Percentiles rank a stretch among this genome's conserved stretches.
phyloP scores from a whole-genome alignment of 2,888 invertebrate genomes.

The Dascillus cervinus region DNA sequence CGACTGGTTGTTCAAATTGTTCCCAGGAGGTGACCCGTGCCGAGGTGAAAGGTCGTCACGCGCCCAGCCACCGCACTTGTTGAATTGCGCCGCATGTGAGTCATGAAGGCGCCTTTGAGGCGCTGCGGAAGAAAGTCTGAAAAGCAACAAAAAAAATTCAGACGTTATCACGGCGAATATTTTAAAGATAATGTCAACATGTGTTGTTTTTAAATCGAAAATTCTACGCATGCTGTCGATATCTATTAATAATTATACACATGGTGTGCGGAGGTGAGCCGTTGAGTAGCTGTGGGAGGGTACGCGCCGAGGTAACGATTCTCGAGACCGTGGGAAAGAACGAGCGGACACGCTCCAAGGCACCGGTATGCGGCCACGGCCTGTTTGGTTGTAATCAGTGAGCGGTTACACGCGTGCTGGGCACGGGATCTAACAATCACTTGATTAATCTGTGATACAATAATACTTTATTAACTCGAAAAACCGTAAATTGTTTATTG shows the following conservation, averaged over 20 bases:
- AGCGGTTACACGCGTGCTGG: constrained; percentile 34
- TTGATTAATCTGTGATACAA: constrained; percentile 16
- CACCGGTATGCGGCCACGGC: constrained; percentile 31
- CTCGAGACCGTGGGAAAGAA: constrained; percentile 37
- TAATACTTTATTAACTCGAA: too few species aligned
- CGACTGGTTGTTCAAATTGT: constrained; percentile 16
- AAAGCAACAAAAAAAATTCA: too few species aligned
- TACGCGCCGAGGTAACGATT: constrained; percentile 24
- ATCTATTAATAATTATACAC: constrained; percentile 14
- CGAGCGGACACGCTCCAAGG: constrained; percentile 31
- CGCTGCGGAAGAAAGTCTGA: too few species aligned
- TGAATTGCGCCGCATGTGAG: too few species aligned
- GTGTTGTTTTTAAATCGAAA: too few species aligned
- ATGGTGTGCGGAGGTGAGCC: constrained; percentile 9
- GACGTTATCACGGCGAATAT: too few species aligned
- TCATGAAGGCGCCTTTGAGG: too few species aligned
- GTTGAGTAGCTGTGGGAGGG: constrained; percentile 4
- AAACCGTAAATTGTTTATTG: too few species aligned
- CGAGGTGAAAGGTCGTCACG: constrained; percentile 32
- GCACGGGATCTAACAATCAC: constrained; percentile 27
- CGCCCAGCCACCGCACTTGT: constrained; percentile 23
- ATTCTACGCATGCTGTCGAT: constrained; percentile 9
- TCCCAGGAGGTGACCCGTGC: constrained; percentile 34
- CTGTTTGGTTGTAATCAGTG: constrained; percentile 26
- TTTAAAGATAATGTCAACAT: too few species aligned